These are phyloP conservation scores for Coptodon bakossiorum DNA, from an alignment of 2,113 vertebrate genomes.

Conservation along the genomic window DNA sequence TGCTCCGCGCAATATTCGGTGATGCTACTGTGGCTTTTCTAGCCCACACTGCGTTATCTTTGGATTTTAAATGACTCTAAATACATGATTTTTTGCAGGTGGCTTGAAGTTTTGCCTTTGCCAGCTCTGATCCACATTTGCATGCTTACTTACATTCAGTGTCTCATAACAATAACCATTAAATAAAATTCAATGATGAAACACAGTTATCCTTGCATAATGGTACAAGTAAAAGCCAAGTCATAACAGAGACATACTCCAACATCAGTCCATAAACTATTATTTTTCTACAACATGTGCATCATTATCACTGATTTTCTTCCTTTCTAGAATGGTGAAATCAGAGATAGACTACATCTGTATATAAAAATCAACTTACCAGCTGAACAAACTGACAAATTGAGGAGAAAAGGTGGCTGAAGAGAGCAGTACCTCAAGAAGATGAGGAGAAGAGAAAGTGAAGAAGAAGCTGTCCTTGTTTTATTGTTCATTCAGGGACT, in stretches of 20 bases:
- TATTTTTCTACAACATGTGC: not conserved
- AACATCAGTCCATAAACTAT: not conserved
- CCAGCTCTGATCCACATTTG: not conserved
- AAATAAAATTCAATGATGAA: not conserved
- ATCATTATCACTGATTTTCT: not conserved
- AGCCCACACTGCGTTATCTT: not conserved
- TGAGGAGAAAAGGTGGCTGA: not conserved
- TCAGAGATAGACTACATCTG: not conserved
- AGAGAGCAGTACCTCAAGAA: not conserved
- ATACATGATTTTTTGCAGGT: not conserved
- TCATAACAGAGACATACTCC: not conserved
- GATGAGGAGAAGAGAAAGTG: not conserved
- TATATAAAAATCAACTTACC: conserved; percentile 40
- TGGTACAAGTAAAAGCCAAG: not conserved
- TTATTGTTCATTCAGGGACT: not conserved
- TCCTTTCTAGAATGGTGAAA: not conserved
- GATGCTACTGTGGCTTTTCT: not conserved
- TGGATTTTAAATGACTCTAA: not conserved
- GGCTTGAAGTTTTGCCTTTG: not conserved
- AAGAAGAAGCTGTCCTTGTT: not conserved
- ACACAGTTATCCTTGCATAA: not conserved
- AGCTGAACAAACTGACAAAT: not conserved
- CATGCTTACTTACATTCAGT: not conserved
- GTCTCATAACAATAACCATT: not conserved
- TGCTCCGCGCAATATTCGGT: not conserved